Base-by-base conservation (phyloP, 2,888 invertebrate species). In the Agrochola circellaris region DNA sequence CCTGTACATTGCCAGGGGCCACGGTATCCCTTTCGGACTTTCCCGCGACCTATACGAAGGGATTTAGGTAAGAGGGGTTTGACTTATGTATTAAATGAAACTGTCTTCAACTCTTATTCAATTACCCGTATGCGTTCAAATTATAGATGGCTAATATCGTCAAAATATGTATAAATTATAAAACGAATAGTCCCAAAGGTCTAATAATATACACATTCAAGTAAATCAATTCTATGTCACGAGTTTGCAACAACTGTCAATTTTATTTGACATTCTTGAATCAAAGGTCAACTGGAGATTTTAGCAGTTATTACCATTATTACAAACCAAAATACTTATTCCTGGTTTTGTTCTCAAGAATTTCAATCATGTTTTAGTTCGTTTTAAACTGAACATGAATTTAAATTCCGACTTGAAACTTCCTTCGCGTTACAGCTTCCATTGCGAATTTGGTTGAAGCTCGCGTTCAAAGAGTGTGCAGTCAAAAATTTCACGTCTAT, bases 191-290 rank as follows among this genome's bases (percentile, higher is more conserved):
- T 60, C 23, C 4, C 17, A 69, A 60, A 81, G 23, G 38, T 66
- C 9, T 60, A 70, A 45, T 54, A 26, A 71, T 71, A 62, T 34
- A 81, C 51, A 58, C 26, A 17, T 30, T 67, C 51, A n/a, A 30
- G n/a, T 68, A 54, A 71, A 75, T 64, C 42, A 71, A 62, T 8
- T 30, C 6, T 5, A 0, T 62, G 68, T 76, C 72, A 76, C 68
- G 76, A 76, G 9, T 42, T 56, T 64, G 30, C 34, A 30, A 68
- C 0, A 26, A 51, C 30, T 66, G 64, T 17, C 26, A 69, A 77
- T 82, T 82, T 73, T 45, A 60, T 77, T 82, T 77, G 82, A 82
- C 66, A 73, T 82, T 81, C 17, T 56, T 34, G 58, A n/a, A 1
- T 48, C 20, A 58, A 77, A 82, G 30, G 51, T 70, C 58, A 62